A percentile compares a stretch with the other conserved stretches of the same genome.
Evolutionary conservation across 2,888 invertebrate species (phyloP).

Genomic region (Hemistola chrysoprasaria): DNA sequence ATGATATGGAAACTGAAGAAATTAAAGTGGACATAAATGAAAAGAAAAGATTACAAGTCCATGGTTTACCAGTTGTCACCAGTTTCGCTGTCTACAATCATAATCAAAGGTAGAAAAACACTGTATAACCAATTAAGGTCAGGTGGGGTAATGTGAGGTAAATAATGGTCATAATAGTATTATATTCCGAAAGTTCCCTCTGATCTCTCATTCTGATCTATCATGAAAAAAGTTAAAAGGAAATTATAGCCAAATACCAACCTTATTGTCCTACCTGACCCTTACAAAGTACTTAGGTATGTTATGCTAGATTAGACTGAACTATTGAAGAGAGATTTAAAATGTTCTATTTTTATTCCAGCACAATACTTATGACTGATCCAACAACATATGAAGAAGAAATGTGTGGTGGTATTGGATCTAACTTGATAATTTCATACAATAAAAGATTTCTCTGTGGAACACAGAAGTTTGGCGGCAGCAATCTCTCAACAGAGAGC

Average conservation of each 20-base stretch:
- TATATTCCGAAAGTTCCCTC: too few relatives aligned
- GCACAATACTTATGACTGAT: conserved; percentile 87
- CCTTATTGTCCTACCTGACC: too few relatives aligned
- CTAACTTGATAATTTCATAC: conserved; percentile 85
- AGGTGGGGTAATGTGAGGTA: too few relatives aligned
- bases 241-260: too few relatives aligned
- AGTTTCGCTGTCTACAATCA: conserved; percentile 90
- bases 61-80: conserved; percentile 85
- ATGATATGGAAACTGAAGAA: conserved; percentile 86
- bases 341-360: conserved; percentile 57
- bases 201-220: too few relatives aligned
- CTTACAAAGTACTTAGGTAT: too few relatives aligned
- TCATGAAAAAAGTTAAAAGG: too few relatives aligned
- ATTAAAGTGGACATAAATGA: conserved; percentile 82
- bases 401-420: conserved; percentile 83
- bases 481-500: conserved; percentile 80
- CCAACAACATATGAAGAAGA: conserved; percentile 92
- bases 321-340: too few relatives aligned
- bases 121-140: conserved; percentile 6
- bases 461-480: conserved; percentile 89
- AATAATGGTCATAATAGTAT: too few relatives aligned
- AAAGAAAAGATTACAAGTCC: conserved; percentile 78
- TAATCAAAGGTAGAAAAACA: conserved; percentile 51
- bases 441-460: conserved; percentile 85
- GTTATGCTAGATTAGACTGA: too few relatives aligned